Evolutionary conservation across 1,140 invertebrate genomes (phyloP).

Genomic region (Panulirus ornatus): DNA sequence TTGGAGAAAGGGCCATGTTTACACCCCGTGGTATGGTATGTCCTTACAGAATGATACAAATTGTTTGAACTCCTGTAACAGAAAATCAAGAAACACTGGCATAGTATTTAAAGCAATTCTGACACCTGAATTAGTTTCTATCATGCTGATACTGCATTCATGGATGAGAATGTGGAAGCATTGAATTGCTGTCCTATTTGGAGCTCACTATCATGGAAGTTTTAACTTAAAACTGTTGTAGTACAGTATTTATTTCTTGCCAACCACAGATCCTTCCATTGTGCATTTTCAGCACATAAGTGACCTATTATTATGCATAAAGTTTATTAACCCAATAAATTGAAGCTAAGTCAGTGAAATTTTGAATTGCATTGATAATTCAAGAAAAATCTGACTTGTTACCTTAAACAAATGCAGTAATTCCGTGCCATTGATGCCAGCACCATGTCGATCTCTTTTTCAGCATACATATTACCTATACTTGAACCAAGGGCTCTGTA

Average conservation of each 20-base stretch:
- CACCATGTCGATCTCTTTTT: slow-evolving; percentile 2
- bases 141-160: not conserved
- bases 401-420: slow-evolving; percentile 19
- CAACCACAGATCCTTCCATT: not conserved
- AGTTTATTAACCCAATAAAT: not conserved
- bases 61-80: no score
- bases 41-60: no score
- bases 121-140: no score
- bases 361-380: not conserved
- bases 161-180: not conserved
- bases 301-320: not conserved
- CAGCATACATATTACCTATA: slow-evolving; percentile 21
- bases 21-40: not conserved
- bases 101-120: no score
- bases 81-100: no score
- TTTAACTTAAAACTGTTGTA: no score
- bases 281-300: not conserved
- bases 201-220: not conserved
- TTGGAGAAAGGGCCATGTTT: slow-evolving; percentile 1
- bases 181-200: not conserved
- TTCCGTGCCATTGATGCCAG: slow-evolving; percentile 32
- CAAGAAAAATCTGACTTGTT: not conserved
- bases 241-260: not conserved
- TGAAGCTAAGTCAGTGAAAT: not conserved
- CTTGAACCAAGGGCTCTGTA: slow-evolving; percentile 6